These are phyloP conservation scores for Tryphoninae sp. DNA, from an alignment of 2,888 invertebrate genomes.

Conservation along the genomic window DNA sequence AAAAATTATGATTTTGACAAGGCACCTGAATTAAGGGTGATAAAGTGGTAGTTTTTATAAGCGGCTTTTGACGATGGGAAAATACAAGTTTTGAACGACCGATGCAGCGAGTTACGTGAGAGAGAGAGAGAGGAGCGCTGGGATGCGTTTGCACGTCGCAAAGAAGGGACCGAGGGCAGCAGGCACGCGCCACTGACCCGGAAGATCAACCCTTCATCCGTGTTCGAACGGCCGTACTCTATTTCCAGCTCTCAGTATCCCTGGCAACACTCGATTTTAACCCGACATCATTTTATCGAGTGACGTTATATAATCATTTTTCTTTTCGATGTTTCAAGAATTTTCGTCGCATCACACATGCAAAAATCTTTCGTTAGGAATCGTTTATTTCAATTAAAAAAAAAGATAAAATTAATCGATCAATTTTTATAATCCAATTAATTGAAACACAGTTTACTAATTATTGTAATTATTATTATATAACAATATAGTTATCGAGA, in stretches of 20 bases:
- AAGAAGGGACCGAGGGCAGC: slow-evolving; percentile 62
- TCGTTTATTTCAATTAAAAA: background rate
- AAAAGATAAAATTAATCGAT: background rate
- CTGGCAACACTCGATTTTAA: slow-evolving; percentile 9
- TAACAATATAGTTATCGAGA: too few species aligned
- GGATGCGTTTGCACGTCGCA: slow-evolving; percentile 61
- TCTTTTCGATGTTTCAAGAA: slow-evolving; percentile 10
- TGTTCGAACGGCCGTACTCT: slow-evolving; percentile 40
- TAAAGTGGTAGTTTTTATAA: slow-evolving; percentile 57
- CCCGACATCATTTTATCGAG: background rate
- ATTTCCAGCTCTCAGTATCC: slow-evolving; percentile 51
- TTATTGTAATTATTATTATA: too few species aligned
- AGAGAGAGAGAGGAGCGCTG: slow-evolving; percentile 54
- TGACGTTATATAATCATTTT: background rate
- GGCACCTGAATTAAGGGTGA: slow-evolving; percentile 34
- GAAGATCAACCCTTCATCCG: slow-evolving; percentile 75
- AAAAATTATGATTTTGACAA: background rate
- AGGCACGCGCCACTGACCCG: slow-evolving; percentile 76
- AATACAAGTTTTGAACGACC: slow-evolving; percentile 63
- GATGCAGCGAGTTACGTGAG: slow-evolving; percentile 64
- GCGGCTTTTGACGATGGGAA: slow-evolving; percentile 8
- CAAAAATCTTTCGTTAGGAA: background rate
- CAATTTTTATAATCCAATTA: background rate
- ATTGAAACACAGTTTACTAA: too few species aligned
- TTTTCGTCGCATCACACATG: background rate